These are phyloP conservation scores for Anguilla rostrata DNA, from an alignment of 2,113 vertebrate genomes.

Conservation along the genomic window DNA sequence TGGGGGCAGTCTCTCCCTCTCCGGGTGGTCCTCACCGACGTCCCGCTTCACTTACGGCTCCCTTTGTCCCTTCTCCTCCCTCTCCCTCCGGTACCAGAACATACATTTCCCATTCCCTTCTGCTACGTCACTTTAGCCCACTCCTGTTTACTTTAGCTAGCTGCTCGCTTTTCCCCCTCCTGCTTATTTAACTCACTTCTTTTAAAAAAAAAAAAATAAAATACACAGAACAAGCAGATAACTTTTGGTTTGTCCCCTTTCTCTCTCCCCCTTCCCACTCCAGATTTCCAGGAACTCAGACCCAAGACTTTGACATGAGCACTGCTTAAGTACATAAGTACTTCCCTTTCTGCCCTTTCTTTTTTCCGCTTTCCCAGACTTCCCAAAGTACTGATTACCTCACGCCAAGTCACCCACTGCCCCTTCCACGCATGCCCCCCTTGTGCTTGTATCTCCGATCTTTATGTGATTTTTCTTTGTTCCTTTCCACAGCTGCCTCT, in stretches of 20 bases:
- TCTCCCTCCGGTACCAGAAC: background rate
- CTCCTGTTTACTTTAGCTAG: background rate
- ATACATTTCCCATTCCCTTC: constrained; percentile 7
- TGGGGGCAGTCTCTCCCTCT: background rate
- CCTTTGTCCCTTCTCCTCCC: background rate
- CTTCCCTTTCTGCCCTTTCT: background rate
- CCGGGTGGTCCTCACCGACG: background rate
- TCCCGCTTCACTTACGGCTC: background rate
- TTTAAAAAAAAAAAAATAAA: background rate
- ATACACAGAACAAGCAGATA: background rate
- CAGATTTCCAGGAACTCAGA: background rate
- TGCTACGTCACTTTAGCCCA: constrained; percentile 7
- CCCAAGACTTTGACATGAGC: background rate
- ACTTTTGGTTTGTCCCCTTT: background rate
- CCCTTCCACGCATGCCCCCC: background rate
- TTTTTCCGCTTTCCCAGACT: background rate
- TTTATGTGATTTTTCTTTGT: background rate
- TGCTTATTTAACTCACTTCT: background rate
- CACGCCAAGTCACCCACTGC: background rate
- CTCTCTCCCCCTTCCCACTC: background rate
- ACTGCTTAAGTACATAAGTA: background rate
- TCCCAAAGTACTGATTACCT: background rate
- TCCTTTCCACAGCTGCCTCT: background rate
- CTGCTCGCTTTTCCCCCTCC: background rate
- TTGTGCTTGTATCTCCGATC: background rate